Evolutionary conservation across 2,888 invertebrate genomes (phyloP).

Genomic region (Drosophila anceps): DNA sequence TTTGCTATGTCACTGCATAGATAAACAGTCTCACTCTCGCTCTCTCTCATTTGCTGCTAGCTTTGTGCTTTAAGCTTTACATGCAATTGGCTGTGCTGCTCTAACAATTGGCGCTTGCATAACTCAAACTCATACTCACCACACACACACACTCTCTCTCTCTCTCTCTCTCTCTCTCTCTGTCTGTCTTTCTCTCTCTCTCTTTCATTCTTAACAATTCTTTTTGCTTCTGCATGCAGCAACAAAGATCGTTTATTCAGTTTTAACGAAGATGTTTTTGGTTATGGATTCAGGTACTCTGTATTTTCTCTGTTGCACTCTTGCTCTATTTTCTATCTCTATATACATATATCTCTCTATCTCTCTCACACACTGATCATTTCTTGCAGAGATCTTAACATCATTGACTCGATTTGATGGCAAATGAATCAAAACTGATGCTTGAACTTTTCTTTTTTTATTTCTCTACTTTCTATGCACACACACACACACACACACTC

Average conservation of each 20-base stretch:
- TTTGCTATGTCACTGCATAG: background rate
- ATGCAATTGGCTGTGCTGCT: conserved; percentile 29
- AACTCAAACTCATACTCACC: conserved; percentile 17
- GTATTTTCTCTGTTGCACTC: conserved; percentile 35
- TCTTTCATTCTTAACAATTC: conserved; percentile 6
- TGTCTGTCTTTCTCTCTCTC: conserved; percentile 4
- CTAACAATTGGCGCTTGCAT: conserved; percentile 3
- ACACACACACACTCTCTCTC: background rate
- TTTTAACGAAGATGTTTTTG: conserved; percentile 91
- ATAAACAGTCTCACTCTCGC: background rate
- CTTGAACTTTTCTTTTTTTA: conserved; percentile 53
- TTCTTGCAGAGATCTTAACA: conserved; percentile 29
- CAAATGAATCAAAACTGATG: conserved; percentile 61
- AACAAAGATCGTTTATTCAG: conserved; percentile 93
- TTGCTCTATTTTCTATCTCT: conserved; percentile 21
- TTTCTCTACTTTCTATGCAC: conserved; percentile 50
- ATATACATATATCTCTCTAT: conserved; percentile 12
- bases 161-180: background rate
- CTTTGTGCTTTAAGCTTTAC: conserved; percentile 3
- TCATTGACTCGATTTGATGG: conserved; percentile 11
- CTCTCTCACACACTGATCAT: conserved; percentile 15
- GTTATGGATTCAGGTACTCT: conserved; percentile 85
- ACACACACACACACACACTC: conserved; percentile 42
- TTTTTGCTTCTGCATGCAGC: conserved; percentile 88
- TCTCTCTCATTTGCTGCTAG: conserved; percentile 3